These are phyloP conservation scores for Intellagama lesueurii DNA, from an alignment of 2,797 vertebrate species.

Conservation along the genomic window DNA sequence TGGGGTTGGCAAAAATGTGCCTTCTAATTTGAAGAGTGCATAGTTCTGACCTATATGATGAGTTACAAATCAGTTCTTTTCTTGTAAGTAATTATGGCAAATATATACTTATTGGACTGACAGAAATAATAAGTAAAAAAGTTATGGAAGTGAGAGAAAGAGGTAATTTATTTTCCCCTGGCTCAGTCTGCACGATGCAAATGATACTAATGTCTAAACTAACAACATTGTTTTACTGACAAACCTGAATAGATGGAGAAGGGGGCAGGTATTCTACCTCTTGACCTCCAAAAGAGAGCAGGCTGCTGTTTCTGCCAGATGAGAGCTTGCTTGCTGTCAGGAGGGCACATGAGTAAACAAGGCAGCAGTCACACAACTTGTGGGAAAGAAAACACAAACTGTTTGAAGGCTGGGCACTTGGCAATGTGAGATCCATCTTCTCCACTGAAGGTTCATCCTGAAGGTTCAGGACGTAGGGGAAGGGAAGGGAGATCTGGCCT, in stretches of 20 bases:
- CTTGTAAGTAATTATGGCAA: conserved; percentile 60
- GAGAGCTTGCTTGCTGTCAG: conserved; percentile 44
- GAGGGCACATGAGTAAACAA: conserved; percentile 64
- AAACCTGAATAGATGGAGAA: conserved; percentile 29
- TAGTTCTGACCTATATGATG: conserved; percentile 45
- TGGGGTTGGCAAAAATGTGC: neutral
- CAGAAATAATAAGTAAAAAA: conserved; percentile 61
- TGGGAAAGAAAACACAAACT: conserved; percentile 71
- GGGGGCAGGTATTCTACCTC: neutral
- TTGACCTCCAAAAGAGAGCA: accelerated
- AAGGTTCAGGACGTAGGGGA: conserved; percentile 21
- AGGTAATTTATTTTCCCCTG: neutral
- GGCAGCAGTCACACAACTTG: conserved; percentile 36
- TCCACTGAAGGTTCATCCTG: conserved; percentile 10
- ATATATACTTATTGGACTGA: conserved; percentile 54
- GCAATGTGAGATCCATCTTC: conserved; percentile 19
- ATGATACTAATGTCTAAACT: neutral
- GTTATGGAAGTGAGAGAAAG: conserved; percentile 34
- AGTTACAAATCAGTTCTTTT: conserved; percentile 52
- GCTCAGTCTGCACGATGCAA: neutral
- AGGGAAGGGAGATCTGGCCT: conserved; percentile 34
- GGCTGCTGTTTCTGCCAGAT: conserved; percentile 28
- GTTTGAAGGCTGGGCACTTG: conserved; percentile 45
- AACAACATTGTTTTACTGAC: conserved; percentile 25
- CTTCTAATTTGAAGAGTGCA: conserved; percentile 52